A percentile compares a stretch with the other conserved stretches of the same genome.
phyloP scores from a whole-genome alignment of 2,888 invertebrate genomes.

The Plebejus argus region DNA sequence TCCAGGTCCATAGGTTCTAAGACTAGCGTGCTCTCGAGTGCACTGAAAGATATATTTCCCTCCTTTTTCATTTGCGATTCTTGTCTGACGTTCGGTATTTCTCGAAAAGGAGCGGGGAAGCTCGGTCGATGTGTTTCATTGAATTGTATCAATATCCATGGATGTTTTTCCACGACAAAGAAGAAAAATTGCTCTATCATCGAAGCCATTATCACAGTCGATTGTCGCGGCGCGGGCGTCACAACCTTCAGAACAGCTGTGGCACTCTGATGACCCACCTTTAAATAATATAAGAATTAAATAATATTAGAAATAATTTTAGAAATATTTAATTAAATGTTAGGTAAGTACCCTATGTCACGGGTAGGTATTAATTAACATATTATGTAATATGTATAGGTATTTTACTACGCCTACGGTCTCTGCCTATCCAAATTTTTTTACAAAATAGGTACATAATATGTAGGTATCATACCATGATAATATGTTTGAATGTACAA shows the following conservation, averaged over 20 bases:
- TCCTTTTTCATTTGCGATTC: not conserved
- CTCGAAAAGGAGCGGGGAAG: not conserved
- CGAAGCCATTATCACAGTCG: not conserved
- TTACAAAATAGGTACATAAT: too few relatives aligned
- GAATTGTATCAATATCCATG: slow-evolving; percentile 16
- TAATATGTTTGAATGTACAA: too few relatives aligned
- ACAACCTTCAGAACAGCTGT: not conserved
- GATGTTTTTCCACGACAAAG: slow-evolving; percentile 2
- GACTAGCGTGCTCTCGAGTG: not conserved
- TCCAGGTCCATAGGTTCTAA: not conserved
- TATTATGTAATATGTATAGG: too few relatives aligned
- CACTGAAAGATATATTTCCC: not conserved
- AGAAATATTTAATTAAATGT: too few relatives aligned
- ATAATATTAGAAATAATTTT: too few relatives aligned
- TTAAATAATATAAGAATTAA: not conserved
- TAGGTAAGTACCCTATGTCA: too few relatives aligned
- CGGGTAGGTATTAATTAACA: too few relatives aligned
- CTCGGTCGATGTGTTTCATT: not conserved
- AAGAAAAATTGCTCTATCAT: not conserved
- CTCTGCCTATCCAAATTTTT: too few relatives aligned
- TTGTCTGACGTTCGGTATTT: not conserved
- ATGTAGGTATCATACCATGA: too few relatives aligned
- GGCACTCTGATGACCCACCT: not conserved
- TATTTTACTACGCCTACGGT: too few relatives aligned
- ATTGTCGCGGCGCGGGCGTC: not conserved